Evolutionary conservation across 2,113 vertebrate genomes (phyloP), one percentile per base, ranked within the genome.

Genomic region (Clarias gariepinus): DNA sequence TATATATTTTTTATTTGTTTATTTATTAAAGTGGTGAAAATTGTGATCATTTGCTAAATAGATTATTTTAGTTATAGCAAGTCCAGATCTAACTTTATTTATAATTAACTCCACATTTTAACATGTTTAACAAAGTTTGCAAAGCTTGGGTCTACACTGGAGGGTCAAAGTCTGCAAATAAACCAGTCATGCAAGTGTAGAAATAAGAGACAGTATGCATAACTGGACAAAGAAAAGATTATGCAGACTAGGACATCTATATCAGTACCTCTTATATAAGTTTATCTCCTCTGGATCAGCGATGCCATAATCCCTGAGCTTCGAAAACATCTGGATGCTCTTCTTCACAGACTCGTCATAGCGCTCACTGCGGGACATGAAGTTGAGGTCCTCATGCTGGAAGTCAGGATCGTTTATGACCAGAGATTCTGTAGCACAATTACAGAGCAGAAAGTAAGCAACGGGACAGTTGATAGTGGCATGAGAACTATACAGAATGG

Each of bases 211-310:
- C 74, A 12, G 47, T 53, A 10, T 47, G 21, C 11, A 74, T 1
- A 23, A 10, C 33, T n/a, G 3, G 0, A 25, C 8, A 21, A 71
- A 36, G 21, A 52, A 52, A 55, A 3, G 76, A 4, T 30, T 19
- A 28, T 25, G 0, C 2, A 33, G 55, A 21, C 16, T 23, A 8
- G 9, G 19, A 4, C 8, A 55, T 52, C 28, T 30, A 21, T 5
- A 52, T 23, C 3, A 85, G 61, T 96, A 99, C 98, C 94, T 98
- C 93, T 99, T 99, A 90, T 97, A 99, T 92, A 90, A 94, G 91
- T 94, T 94, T 91, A 99, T 98, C 91, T 99, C 98, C 0, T 98
- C 96, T 0, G 98, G 98, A 87, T 99, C 96, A 9, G 97, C 93
- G 88, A 99, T 98, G 86, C 96, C 96, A 77, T 95, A 95, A 19